Evolutionary conservation across 1,140 invertebrate genomes (phyloP), one percentile per base, ranked within the genome.

Genomic region (Delia radicum): DNA sequence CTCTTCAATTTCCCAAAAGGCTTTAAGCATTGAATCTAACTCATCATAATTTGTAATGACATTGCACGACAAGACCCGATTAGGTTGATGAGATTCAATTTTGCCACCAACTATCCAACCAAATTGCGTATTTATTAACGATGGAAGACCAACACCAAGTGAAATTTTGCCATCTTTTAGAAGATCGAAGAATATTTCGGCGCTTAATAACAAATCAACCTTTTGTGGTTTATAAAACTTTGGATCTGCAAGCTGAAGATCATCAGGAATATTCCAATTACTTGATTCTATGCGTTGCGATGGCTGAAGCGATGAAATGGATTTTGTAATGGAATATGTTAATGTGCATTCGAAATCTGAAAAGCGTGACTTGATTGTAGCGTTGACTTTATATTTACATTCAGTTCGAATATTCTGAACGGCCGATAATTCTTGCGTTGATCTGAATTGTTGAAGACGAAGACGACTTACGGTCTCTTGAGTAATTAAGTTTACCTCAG

Each of bases 401-500:
- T 48, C 12, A 48, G 42, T 15, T 12, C 42, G 42, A 15, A 48
- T 48, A 1, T 48, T 15, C 5, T 10, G n/a, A n/a, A 15, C 42
- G 13, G 12, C 42, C n/a, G 42, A 10, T 48, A n/a, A 15, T 15
- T 48, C 12, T 48, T 48, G 42, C 13, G 13, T 48, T 10, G 42
- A 48, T 48, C 15, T 48, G 15, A n/a, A 4, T 48, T 48, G 42
- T 48, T 48, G 42, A 1, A 48, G 3, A 15, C 42, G 42, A 48
- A 48, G 48, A n/a, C 42, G 42, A 48, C 15, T 55, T 6, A 10
- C 21, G n/a, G 18, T 21, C 5, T 55, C 10, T 27, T 15, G 55
- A 21, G 6, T 73, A 15, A 76, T 73, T 27, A 76, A 73, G 31
- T 76, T 73, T 5, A 73, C 3, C 13, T 76, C 46, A 18, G 67